Percentiles rank a stretch among this genome's conserved stretches.
Evolutionary conservation across 2,888 invertebrate species (phyloP).

Genomic region (Nomada ruficornis): DNA sequence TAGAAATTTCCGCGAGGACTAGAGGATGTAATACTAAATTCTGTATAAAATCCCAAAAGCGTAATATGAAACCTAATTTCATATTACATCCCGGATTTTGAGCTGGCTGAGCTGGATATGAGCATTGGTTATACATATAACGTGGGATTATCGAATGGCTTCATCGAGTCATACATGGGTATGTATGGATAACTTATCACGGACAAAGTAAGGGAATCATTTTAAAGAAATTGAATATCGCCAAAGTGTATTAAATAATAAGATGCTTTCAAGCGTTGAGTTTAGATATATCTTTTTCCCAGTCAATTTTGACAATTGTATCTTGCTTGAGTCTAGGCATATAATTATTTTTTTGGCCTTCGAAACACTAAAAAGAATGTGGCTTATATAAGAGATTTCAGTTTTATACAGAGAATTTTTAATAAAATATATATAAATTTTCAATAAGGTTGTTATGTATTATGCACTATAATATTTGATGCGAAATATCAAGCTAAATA

Average conservation of each 20-base stretch:
- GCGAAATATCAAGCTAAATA: no score
- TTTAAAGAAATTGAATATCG: conserved; percentile 28
- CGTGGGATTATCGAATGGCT: conserved; percentile 50
- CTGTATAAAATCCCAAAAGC: conserved; percentile 42
- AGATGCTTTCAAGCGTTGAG: neutral
- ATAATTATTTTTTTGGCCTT: no score
- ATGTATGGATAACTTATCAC: conserved; percentile 19
- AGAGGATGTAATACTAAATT: conserved; percentile 53
- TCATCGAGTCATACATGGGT: conserved; percentile 29
- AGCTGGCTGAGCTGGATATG: conserved; percentile 26
- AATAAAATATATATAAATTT: no score
- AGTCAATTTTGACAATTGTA: no score
- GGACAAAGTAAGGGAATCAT: conserved; percentile 23
- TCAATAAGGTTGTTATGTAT: no score
- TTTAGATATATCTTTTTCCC: neutral
- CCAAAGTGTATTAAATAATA: neutral
- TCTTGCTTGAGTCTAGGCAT: no score
- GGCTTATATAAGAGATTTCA: no score
- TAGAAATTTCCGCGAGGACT: conserved; percentile 23
- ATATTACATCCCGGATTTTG: conserved; percentile 51
- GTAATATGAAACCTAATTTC: conserved; percentile 49
- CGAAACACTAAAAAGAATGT: no score
- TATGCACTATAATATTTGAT: no score
- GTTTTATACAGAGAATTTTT: no score
- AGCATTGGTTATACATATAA: conserved; percentile 46